These are phyloP conservation scores for Campoletis raptor DNA, from an alignment of 2,888 invertebrate species.

Conservation along the genomic window DNA sequence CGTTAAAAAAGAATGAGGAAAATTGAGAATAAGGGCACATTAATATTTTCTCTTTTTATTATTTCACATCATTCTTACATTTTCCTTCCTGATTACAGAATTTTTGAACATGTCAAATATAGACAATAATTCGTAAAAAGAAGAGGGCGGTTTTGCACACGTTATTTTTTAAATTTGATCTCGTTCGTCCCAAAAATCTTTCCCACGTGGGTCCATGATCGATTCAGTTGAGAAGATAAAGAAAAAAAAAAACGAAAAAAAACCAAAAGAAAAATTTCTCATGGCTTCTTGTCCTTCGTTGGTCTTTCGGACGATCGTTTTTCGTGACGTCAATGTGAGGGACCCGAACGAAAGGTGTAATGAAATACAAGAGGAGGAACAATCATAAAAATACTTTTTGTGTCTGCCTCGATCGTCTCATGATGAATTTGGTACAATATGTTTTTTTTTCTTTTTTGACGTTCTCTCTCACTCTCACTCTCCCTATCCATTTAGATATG, in stretches of 20 bases:
- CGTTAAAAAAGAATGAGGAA: background rate
- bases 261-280: background rate
- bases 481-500: slow-evolving; percentile 35
- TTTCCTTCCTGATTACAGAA: too few species aligned
- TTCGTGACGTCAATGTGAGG: slow-evolving; percentile 60
- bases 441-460: slow-evolving; percentile 19
- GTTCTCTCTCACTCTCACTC: background rate
- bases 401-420: slow-evolving; percentile 43
- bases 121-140: too few species aligned
- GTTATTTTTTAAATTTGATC: background rate
- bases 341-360: slow-evolving; percentile 32
- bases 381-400: slow-evolving; percentile 51
- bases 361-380: slow-evolving; percentile 47
- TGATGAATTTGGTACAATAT: slow-evolving; percentile 29
- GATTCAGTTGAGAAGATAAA: background rate
- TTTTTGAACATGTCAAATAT: background rate
- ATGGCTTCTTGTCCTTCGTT: slow-evolving; percentile 23
- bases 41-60: too few species aligned
- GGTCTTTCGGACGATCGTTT: slow-evolving; percentile 11
- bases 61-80: too few species aligned
- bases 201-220: background rate
- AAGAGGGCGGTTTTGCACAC: background rate
- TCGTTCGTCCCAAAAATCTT: background rate
- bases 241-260: slow-evolving; percentile 17
- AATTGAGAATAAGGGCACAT: too few species aligned